Evolutionary conservation across 1,140 invertebrate species (phyloP).

Genomic region (Glossosoma conforme): DNA sequence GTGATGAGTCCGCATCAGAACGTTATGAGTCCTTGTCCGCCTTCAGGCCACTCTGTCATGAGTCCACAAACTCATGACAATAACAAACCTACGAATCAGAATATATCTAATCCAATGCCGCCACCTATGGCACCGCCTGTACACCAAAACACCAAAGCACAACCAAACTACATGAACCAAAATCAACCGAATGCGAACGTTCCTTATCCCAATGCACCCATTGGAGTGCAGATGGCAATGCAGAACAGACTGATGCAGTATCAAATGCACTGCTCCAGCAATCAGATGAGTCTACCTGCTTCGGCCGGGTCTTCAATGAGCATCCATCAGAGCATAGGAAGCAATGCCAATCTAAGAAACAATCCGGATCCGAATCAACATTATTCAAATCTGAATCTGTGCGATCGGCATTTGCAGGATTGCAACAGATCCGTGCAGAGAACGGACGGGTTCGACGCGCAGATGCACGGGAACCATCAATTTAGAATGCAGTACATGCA

Average conservation of each 20-base stretch:
- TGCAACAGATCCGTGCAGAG: conserved; percentile 5
- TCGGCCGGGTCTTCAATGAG: conserved; percentile 29
- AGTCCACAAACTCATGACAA: conserved; percentile 44
- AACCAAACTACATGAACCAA: conserved; percentile 8
- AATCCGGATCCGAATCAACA: conserved; percentile 19
- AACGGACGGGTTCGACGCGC: neutral
- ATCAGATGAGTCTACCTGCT: conserved; percentile 17
- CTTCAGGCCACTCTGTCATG: conserved; percentile 34
- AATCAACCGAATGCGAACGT: conserved; percentile 14
- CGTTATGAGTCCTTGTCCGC: conserved; percentile 32
- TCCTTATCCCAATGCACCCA: conserved; percentile 26
- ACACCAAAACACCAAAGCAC: conserved; percentile 35
- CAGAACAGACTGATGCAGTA: conserved; percentile 26
- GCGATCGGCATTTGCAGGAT: conserved; percentile 22
- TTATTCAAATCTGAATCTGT: conserved; percentile 36
- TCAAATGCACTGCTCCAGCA: conserved; percentile 26
- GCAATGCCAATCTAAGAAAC: conserved; percentile 23
- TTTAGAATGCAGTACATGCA: neutral
- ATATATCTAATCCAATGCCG: conserved; percentile 8
- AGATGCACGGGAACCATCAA: conserved; percentile 4
- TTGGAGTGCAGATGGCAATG: conserved; percentile 11
- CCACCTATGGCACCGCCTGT: conserved; percentile 8
- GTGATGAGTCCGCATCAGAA: conserved; percentile 43
- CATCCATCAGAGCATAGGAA: conserved; percentile 27
- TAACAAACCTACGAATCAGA: neutral